Evolutionary conservation across 2,113 vertebrate species (phyloP).

Genomic region (Tenebrosternarchus preto): DNA sequence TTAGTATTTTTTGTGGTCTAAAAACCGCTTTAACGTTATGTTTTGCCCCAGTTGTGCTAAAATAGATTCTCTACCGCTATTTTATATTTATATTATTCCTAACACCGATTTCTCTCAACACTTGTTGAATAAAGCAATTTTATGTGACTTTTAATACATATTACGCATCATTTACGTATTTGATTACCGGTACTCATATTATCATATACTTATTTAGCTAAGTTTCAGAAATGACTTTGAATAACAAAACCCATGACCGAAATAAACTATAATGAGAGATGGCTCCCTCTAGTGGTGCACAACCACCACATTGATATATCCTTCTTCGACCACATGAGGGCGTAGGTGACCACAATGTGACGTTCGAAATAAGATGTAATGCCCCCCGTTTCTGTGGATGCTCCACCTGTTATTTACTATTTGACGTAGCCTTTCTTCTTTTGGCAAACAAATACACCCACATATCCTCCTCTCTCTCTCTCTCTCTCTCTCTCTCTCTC

Average conservation of each 20-base stretch:
- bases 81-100: no score
- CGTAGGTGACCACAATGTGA: not conserved
- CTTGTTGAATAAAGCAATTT: not conserved
- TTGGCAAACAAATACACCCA: conserved; percentile 8
- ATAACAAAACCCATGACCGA: not conserved
- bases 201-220: not conserved
- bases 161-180: no score
- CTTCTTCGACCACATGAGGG: conserved; percentile 13
- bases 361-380: not conserved
- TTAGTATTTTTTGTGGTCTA: conserved; percentile 25
- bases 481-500: not conserved
- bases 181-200: no score
- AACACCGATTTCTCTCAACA: not conserved
- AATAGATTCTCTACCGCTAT: not conserved
- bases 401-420: not conserved
- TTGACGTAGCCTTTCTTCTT: not conserved
- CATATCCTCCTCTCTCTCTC: not conserved
- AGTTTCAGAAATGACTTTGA: not conserved
- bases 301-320: not conserved
- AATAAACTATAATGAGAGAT: not conserved
- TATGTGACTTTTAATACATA: not conserved
- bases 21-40: conserved; percentile 7
- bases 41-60: not conserved
- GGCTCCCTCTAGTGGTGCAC: conserved; percentile 3
- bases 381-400: not conserved